phyloP scores from a whole-genome alignment of 2,797 vertebrate species.

The Chromis chromis region DNA sequence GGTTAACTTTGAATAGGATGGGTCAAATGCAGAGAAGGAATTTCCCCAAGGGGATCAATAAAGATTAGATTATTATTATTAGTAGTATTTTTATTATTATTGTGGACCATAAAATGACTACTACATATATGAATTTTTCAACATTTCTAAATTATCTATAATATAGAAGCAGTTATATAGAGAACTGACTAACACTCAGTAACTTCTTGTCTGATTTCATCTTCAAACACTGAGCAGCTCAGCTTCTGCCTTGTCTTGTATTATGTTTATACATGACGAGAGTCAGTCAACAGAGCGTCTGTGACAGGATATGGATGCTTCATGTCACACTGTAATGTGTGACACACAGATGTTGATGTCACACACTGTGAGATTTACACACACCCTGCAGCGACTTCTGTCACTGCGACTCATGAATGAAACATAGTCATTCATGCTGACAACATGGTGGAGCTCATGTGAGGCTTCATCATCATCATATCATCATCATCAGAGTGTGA shows the following conservation, averaged over 20 bases:
- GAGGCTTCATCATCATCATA: conserved; percentile 21
- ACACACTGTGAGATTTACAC: conserved; percentile 14
- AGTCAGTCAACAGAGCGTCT: background rate
- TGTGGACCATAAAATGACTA: no score
- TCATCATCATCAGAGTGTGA: conserved; percentile 8
- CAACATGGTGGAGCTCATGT: conserved; percentile 6
- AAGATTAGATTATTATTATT: no score
- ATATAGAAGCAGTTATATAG: no score
- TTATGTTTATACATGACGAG: background rate
- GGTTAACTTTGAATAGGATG: no score
- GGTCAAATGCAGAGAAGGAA: no score
- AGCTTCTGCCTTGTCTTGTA: background rate
- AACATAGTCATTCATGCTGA: conserved; percentile 24
- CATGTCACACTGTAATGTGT: conserved; percentile 7
- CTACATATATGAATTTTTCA: no score
- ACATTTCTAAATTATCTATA: no score
- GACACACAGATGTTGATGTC: conserved; percentile 31
- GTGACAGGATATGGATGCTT: conserved; percentile 13
- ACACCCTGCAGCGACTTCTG: conserved; percentile 7
- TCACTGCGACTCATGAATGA: conserved; percentile 41
- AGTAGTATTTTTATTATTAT: no score
- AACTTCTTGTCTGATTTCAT: background rate
- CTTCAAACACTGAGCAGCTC: background rate
- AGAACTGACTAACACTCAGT: no score
- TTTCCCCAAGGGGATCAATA: no score